phyloP scores from a whole-genome alignment of 2,888 invertebrate species.

The Mellilla xanthometata region DNA sequence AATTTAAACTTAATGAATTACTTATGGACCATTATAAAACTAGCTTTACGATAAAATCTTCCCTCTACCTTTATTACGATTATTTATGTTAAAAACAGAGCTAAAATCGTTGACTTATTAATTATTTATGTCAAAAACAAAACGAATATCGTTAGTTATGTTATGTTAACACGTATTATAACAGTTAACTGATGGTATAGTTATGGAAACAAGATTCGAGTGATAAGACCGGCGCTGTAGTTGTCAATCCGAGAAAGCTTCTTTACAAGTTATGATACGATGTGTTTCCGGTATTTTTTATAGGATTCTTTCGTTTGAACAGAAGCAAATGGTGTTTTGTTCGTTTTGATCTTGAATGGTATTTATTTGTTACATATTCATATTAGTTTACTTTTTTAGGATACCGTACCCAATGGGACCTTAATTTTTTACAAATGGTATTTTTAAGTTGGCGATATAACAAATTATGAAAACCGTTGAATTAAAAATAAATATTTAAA shows the following conservation, averaged over 20 bases:
- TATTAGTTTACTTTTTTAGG: too few relatives aligned
- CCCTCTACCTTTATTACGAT: conserved; percentile 4
- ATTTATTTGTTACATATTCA: too few relatives aligned
- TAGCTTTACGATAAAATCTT: conserved; percentile 2
- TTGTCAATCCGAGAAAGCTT: conserved; percentile 4
- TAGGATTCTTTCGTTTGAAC: too few relatives aligned
- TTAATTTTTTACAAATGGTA: too few relatives aligned
- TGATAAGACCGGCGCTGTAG: conserved; percentile 8
- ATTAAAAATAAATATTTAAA: too few relatives aligned
- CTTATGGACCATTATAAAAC: conserved; percentile 7
- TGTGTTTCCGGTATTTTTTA: background rate
- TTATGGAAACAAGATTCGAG: conserved; percentile 10
- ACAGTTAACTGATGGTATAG: conserved; percentile 11
- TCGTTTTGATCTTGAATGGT: too few relatives aligned
- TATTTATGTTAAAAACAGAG: conserved; percentile 13
- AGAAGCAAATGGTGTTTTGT: background rate
- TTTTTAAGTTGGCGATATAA: too few relatives aligned
- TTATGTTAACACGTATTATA: conserved; percentile 32
- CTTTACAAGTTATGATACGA: conserved; percentile 10
- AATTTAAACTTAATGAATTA: conserved; percentile 7
- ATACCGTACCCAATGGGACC: too few relatives aligned
- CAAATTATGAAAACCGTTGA: too few relatives aligned
- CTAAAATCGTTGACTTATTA: conserved; percentile 24
- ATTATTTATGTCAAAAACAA: conserved; percentile 17
- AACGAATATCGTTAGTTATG: conserved; percentile 34